Evolutionary conservation across 2,888 invertebrate genomes (phyloP).

Genomic region (Eristalis intricaria): DNA sequence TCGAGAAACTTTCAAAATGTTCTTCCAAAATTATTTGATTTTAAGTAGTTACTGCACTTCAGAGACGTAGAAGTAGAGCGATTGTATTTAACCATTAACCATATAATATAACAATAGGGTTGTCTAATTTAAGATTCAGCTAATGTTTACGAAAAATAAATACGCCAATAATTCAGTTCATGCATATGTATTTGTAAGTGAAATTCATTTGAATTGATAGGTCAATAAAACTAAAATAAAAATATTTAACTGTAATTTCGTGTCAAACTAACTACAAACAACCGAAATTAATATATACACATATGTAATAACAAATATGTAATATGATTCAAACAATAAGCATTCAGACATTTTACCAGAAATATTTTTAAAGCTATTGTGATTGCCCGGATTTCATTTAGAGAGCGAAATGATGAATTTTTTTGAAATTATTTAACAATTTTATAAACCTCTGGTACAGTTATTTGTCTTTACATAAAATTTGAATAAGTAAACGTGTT

Average conservation of each 20-base stretch:
- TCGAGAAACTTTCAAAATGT: background rate
- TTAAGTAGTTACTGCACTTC: constrained; percentile 5
- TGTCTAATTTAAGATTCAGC: constrained; percentile 50
- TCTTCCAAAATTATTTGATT: constrained; percentile 39
- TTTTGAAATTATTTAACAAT: constrained; percentile 31
- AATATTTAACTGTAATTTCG: constrained; percentile 24
- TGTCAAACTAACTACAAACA: constrained; percentile 29
- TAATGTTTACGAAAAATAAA: constrained; percentile 4
- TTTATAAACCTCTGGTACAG: constrained; percentile 31
- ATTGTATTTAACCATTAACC: constrained; percentile 11
- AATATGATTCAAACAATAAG: constrained; percentile 3
- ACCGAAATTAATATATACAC: background rate
- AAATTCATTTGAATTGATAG: constrained; percentile 21
- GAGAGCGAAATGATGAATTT: constrained; percentile 1
- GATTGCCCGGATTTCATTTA: constrained; percentile 38
- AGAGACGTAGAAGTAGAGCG: background rate
- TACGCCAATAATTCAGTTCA: constrained; percentile 11
- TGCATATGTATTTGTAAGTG: constrained; percentile 21
- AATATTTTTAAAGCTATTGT: constrained; percentile 44
- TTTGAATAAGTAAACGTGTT: constrained; percentile 40
- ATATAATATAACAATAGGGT: constrained; percentile 47
- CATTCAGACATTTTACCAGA: constrained; percentile 1
- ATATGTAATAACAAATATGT: background rate
- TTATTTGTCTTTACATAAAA: constrained; percentile 33
- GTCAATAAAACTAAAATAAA: too few relatives aligned